A percentile compares a stretch with the other conserved stretches of the same genome.
These are phyloP conservation scores for Cetonia aurata DNA, from an alignment of 2,888 invertebrate genomes.

Conservation along the genomic window DNA sequence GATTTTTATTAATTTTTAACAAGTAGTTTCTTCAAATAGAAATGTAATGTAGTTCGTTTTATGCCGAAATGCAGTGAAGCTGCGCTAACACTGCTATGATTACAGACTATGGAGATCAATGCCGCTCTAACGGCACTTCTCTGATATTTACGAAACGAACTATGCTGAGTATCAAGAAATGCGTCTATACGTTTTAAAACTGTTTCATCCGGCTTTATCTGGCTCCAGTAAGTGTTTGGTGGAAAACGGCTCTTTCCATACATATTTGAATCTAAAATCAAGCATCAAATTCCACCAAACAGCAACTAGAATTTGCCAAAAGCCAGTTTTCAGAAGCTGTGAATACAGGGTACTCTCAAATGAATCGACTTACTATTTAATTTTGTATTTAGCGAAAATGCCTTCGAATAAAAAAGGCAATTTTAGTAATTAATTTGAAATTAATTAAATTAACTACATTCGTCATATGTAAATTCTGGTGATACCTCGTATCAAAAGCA, in stretches of 20 bases:
- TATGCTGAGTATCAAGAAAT: slow-evolving; percentile 51
- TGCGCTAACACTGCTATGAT: slow-evolving; percentile 67
- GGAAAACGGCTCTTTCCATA: slow-evolving; percentile 53
- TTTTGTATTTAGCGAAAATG: no score
- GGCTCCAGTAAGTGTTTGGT: slow-evolving; percentile 54
- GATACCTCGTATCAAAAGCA: no score
- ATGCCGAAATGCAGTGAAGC: slow-evolving; percentile 69
- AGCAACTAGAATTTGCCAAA: slow-evolving; percentile 49
- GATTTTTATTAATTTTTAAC: slow-evolving; percentile 35
- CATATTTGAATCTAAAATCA: slow-evolving; percentile 55
- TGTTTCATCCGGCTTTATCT: slow-evolving; percentile 37
- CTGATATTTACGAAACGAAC: slow-evolving; percentile 65
- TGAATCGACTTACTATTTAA: slow-evolving; percentile 15
- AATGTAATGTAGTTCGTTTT: slow-evolving; percentile 69
- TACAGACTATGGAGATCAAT: slow-evolving; percentile 67
- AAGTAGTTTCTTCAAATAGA: slow-evolving; percentile 68
- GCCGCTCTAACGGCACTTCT: slow-evolving; percentile 67
- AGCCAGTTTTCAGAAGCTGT: slow-evolving; percentile 39
- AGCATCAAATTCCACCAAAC: slow-evolving; percentile 58
- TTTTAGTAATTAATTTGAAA: no score
- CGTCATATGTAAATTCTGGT: no score
- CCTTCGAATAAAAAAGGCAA: no score
- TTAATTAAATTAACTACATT: no score
- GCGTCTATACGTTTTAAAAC: slow-evolving; percentile 48
- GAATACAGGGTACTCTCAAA: slow-evolving; percentile 2